Base-by-base conservation (phyloP, 2,888 invertebrate species). In the Lasius fuliginosus region DNA sequence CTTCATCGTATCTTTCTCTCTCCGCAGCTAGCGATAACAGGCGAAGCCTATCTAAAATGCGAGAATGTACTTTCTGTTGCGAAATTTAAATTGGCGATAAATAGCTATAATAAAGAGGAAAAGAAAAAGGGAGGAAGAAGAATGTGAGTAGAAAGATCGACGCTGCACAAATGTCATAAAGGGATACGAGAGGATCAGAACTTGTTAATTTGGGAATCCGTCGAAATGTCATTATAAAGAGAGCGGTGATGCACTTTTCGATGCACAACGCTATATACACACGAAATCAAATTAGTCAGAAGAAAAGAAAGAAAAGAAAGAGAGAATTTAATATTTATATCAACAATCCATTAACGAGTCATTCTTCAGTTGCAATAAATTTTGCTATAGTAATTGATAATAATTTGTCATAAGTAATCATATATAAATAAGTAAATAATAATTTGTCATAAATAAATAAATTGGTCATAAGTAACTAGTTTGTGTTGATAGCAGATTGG, bases 141-240 rank as follows among this genome's bases (percentile, higher is more conserved):
- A 42, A 42, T 3, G 12, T 42, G 33, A 33, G 12, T 12, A 53
- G n/a, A 36, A 69, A 77, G 12, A 27, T 56, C 12, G 58, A 9
- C 23, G 46, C 27, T 85, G 79, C 60, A 77, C 64, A 68, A 85
- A 77, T 65, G 46, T n/a, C 23, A 40, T 60, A 77, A 64, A 64
- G 18, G 18, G 23, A 15, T 77, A 60, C 65, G 27, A 56, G 36
- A 9, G 65, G 23, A 46, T 84, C 74, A 82, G 62, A 79, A 56
- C 84, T 82, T 56, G 79, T 62, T 84, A 87, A 87, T 84, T 87
- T 58, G 53, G n/a, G 62, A 73, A 86, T 83, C 64, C n/a, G 60
- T 84, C 60, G 64, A 67, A 53, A 82, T 40, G 64, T 68, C 36
- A 1, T 73, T 30, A 74, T 3, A 56, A 27, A 69, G 6, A 36